phyloP scores from a whole-genome alignment of 2,888 invertebrate species.

The Xylophagus ater region DNA sequence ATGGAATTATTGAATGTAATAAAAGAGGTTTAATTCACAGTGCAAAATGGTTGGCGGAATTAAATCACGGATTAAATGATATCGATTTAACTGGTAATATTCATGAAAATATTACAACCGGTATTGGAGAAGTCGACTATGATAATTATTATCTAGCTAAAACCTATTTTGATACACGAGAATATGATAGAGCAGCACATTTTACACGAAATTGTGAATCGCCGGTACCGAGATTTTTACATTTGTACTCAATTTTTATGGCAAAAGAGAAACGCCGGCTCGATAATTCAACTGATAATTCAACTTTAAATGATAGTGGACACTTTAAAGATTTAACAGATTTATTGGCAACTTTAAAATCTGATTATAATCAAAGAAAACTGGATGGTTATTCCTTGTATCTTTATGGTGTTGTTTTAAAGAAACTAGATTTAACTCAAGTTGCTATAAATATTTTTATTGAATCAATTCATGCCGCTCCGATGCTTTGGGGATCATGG shows the following conservation, averaged over 20 bases:
- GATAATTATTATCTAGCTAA: constrained; percentile 72
- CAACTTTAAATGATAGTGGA: constrained; percentile 36
- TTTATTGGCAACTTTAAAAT: constrained; percentile 46
- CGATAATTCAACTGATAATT: constrained; percentile 63
- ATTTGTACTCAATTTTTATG: constrained; percentile 76
- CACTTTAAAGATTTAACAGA: constrained; percentile 42
- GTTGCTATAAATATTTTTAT: constrained; percentile 70
- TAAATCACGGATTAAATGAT: constrained; percentile 65
- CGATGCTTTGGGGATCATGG: constrained; percentile 93
- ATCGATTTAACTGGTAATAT: constrained; percentile 42
- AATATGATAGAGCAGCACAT: constrained; percentile 77
- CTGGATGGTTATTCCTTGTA: constrained; percentile 83
- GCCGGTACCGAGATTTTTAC: constrained; percentile 66
- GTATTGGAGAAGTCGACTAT: constrained; percentile 41
- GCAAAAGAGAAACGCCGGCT: constrained; percentile 82
- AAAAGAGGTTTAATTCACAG: constrained; percentile 69
- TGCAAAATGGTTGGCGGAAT: constrained; percentile 80
- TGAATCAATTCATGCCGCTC: constrained; percentile 65
- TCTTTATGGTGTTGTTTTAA: constrained; percentile 81
- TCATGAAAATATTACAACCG: constrained; percentile 40
- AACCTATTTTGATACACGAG: constrained; percentile 80
- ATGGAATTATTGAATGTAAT: constrained; percentile 60
- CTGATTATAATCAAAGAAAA: constrained; percentile 47
- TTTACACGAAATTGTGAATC: constrained; percentile 61
- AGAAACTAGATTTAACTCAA: constrained; percentile 68